Percentiles rank a stretch among this genome's conserved stretches.
These are phyloP conservation scores for Drosophila burlai DNA, from an alignment of 1,140 invertebrate species.

Conservation along the genomic window DNA sequence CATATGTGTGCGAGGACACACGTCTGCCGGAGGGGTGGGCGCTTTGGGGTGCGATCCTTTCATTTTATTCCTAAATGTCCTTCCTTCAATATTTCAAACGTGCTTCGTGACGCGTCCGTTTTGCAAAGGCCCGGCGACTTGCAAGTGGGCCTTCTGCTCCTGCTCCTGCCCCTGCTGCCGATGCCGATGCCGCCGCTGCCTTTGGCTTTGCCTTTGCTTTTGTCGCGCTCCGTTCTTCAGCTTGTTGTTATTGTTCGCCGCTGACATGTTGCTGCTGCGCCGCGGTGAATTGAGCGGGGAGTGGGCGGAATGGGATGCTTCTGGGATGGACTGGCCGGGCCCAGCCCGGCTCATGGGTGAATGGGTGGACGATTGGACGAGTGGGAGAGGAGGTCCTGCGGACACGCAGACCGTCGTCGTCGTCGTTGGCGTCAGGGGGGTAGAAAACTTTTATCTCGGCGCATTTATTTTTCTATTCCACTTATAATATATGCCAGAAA, in stretches of 20 bases:
- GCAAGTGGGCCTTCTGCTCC: slow-evolving; percentile 69
- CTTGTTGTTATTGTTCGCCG: slow-evolving; percentile 64
- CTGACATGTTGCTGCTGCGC: slow-evolving; percentile 77
- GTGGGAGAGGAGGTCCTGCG: slow-evolving; percentile 17
- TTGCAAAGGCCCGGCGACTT: slow-evolving; percentile 69
- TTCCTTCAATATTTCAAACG: slow-evolving; percentile 85
- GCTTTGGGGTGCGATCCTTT: slow-evolving; percentile 78
- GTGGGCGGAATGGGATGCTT: slow-evolving; percentile 17
- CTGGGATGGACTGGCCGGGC: slow-evolving; percentile 3
- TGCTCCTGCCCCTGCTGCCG: slow-evolving; percentile 7
- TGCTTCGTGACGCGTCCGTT: slow-evolving; percentile 81
- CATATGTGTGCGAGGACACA: slow-evolving; percentile 56
- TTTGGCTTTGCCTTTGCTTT: slow-evolving; percentile 55
- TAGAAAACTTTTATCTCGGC: slow-evolving; percentile 80
- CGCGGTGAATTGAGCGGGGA: slow-evolving; percentile 74
- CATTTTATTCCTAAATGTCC: slow-evolving; percentile 84
- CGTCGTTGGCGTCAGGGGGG: slow-evolving; percentile 11
- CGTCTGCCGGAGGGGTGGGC: slow-evolving; percentile 34
- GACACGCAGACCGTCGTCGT: slow-evolving; percentile 30
- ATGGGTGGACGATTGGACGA: slow-evolving; percentile 1
- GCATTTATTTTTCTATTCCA: slow-evolving; percentile 85
- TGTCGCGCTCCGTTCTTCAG: slow-evolving; percentile 55
- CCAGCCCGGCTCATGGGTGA: slow-evolving; percentile 6
- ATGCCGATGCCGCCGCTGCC: slow-evolving; percentile 41
- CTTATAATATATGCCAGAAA: slow-evolving; percentile 85